A percentile compares a stretch with the other conserved stretches of the same genome.
phyloP scores from a whole-genome alignment of 1,140 invertebrate genomes.

The Ruditapes philippinarum region DNA sequence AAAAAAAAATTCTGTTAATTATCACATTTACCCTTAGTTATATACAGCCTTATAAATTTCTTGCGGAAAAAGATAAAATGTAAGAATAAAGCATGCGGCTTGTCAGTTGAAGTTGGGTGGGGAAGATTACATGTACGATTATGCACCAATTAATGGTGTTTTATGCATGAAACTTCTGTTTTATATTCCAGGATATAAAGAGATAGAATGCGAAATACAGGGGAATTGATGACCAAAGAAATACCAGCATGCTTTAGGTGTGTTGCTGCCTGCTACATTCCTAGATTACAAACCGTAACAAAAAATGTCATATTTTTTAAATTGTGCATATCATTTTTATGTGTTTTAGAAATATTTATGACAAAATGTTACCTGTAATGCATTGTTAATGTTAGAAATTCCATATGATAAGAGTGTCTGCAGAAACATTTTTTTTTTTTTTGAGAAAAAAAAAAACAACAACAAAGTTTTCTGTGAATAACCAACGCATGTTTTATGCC shows the following conservation, averaged over 20 bases:
- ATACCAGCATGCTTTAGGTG: neutral
- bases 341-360: neutral
- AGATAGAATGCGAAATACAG: neutral
- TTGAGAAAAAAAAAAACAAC: no score
- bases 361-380: neutral
- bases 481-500: slow-evolving; percentile 23
- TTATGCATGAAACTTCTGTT: neutral
- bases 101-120: no score
- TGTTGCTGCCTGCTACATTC: neutral
- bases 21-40: no score
- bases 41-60: no score
- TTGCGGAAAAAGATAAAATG: no score
- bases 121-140: no score
- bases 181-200: neutral
- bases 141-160: no score
- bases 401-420: slow-evolving; percentile 12
- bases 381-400: neutral
- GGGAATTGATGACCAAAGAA: neutral
- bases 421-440: neutral
- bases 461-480: neutral
- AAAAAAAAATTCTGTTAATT: no score
- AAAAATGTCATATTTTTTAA: no score
- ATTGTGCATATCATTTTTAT: neutral
- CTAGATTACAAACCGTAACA: neutral
- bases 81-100: no score